Conservation (phyloP, 2,888 invertebrate genomes). For the Carcina quercana region DNA sequence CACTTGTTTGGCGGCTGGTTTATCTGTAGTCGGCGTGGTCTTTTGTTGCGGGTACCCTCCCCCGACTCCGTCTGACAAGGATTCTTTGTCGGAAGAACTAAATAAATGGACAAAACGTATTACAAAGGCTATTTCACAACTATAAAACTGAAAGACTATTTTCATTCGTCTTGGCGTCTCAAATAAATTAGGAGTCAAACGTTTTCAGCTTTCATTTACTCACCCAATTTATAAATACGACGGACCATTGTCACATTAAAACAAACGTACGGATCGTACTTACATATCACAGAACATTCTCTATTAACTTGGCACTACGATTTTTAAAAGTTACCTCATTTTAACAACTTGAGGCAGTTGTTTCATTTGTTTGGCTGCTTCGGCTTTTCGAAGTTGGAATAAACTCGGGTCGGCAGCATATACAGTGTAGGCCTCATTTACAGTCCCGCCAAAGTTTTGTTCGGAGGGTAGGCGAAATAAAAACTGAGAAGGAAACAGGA, state of each 20-base stretch:
- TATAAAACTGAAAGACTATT: too few species aligned
- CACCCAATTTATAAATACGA: too few species aligned
- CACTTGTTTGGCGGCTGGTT: conserved; percentile 20
- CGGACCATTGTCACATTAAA: too few species aligned
- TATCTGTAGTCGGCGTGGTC: conserved; percentile 50
- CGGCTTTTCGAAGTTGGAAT: conserved; percentile 73
- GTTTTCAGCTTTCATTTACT: too few species aligned
- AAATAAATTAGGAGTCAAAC: too few species aligned
- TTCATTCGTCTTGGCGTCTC: too few species aligned
- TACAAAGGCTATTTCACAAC: too few species aligned
- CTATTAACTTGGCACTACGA: too few species aligned
- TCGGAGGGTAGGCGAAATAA: conserved; percentile 89
- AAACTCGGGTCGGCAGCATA: conserved; percentile 90
- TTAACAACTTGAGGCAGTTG: conserved; percentile 73
- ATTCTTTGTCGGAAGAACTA: conserved; percentile 84
- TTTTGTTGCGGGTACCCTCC: conserved; percentile 43
- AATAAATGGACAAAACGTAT: conserved; percentile 12
- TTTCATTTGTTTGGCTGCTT: conserved; percentile 56
- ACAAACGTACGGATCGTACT: too few species aligned
- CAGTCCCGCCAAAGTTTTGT: conserved; percentile 80
- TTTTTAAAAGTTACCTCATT: conserved; percentile 78
- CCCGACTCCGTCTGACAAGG: conserved; percentile 76
- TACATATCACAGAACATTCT: too few species aligned
- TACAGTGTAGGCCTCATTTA: conserved; percentile 83
- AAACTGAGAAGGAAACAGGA: conserved; percentile 59